These are phyloP conservation scores for Choreutis nemorana DNA, from an alignment of 2,888 invertebrate species.

Conservation along the genomic window DNA sequence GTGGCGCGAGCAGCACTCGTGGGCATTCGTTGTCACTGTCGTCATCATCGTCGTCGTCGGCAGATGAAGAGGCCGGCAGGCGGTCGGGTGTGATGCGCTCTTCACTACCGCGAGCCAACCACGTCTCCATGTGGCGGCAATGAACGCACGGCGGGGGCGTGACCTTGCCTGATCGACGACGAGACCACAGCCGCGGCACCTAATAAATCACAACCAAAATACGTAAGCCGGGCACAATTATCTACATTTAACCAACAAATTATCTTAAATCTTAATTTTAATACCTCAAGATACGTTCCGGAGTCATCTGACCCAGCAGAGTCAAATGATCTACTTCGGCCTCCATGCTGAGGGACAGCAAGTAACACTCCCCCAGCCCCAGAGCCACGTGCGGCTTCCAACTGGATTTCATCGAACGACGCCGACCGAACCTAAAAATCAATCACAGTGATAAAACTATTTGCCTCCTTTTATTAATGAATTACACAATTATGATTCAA, in stretches of 20 bases:
- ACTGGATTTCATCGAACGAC: conserved; percentile 89
- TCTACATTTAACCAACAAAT: neutral
- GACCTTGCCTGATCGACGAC: conserved; percentile 70
- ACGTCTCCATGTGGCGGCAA: conserved; percentile 79
- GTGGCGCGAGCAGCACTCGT: conserved; percentile 70
- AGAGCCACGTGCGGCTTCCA: conserved; percentile 74
- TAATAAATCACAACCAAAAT: conserved; percentile 27
- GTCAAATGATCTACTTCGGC: conserved; percentile 83
- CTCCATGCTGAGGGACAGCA: conserved; percentile 74
- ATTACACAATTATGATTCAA: neutral
- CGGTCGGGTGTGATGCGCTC: conserved; percentile 46
- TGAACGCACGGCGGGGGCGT: conserved; percentile 79
- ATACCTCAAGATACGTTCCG: conserved; percentile 59
- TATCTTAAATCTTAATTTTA: neutral
- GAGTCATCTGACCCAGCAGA: conserved; percentile 77
- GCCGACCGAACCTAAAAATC: conserved; percentile 76
- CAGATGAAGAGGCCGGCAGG: conserved; percentile 39
- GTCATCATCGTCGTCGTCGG: conserved; percentile 57
- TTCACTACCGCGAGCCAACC: conserved; percentile 64
- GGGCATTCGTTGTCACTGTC: conserved; percentile 61
- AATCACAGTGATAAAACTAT: neutral
- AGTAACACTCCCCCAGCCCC: conserved; percentile 59
- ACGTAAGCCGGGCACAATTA: too few species aligned
- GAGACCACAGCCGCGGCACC: conserved; percentile 71
- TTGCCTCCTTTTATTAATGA: neutral